These are phyloP conservation scores for Phaethon lepturus DNA, from an alignment of 2,113 vertebrate genomes.

Conservation along the genomic window DNA sequence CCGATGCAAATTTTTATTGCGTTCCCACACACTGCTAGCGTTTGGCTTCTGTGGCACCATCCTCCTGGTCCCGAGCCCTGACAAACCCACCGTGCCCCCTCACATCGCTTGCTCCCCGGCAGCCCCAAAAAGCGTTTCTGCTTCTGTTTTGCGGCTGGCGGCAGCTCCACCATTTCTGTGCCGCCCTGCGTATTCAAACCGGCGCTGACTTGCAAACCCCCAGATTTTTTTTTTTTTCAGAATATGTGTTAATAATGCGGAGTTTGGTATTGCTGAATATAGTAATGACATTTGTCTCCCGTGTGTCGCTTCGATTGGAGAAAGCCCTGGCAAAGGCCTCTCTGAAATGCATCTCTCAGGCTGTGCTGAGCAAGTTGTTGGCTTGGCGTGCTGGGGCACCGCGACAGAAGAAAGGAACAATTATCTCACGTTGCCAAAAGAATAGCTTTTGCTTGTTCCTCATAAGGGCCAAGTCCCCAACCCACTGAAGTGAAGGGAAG, in stretches of 20 bases:
- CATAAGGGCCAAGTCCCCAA: neutral
- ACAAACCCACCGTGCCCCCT: neutral
- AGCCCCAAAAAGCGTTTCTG: neutral
- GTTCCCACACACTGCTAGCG: fast-evolving
- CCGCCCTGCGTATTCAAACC: neutral
- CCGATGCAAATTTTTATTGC: neutral
- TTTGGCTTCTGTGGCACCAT: neutral
- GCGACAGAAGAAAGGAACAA: neutral
- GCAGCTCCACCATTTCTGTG: neutral
- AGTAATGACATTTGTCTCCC: neutral
- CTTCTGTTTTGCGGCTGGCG: neutral
- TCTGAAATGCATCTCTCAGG: neutral
- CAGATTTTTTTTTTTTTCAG: neutral
- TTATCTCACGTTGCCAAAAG: neutral
- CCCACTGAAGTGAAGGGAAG: neutral
- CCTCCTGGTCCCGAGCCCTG: fast-evolving
- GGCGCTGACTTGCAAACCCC: neutral
- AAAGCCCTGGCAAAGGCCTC: neutral
- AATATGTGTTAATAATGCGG: fast-evolving
- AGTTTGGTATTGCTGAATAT: neutral
- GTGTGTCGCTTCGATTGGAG: neutral
- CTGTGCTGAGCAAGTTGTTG: neutral
- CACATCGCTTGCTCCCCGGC: fast-evolving
- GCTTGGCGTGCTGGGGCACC: neutral
- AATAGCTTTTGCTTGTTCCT: slow-evolving; percentile 8